A percentile compares a stretch with the other conserved stretches of the same genome.
These are phyloP conservation scores for Lerista edwardsae DNA, from an alignment of 2,797 vertebrate genomes.

Conservation along the genomic window DNA sequence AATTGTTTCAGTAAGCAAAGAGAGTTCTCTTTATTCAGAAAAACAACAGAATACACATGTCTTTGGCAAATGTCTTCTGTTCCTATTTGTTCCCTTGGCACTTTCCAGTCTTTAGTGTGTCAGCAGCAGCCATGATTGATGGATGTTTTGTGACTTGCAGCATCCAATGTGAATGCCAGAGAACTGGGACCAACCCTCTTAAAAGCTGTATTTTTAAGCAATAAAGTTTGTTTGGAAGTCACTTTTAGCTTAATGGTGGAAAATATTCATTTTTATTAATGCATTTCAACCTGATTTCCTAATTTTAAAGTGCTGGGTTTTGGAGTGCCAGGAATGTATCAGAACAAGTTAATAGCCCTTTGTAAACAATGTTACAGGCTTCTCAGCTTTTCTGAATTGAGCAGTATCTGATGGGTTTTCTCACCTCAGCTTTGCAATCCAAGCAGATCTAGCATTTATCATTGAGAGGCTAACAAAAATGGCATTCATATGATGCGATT, in stretches of 20 bases:
- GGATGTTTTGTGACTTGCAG: background rate
- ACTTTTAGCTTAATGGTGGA: background rate
- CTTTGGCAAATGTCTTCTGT: background rate
- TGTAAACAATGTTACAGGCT: background rate
- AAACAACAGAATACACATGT: background rate
- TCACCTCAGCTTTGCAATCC: background rate
- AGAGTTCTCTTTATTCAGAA: background rate
- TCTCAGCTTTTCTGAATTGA: background rate
- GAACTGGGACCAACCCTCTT: background rate
- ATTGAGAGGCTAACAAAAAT: background rate
- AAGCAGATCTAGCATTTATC: background rate
- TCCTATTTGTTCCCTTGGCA: background rate
- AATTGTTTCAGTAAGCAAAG: background rate
- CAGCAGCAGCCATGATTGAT: slow-evolving; percentile 3
- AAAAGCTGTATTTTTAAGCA: background rate
- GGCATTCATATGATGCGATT: background rate
- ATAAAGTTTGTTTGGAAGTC: background rate
- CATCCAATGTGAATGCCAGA: background rate
- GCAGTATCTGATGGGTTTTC: background rate
- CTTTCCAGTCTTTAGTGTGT: background rate
- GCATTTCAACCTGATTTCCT: background rate
- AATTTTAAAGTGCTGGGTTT: background rate
- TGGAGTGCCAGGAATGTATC: background rate
- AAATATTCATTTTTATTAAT: background rate
- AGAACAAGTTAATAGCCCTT: background rate